Evolutionary conservation across 2,797 vertebrate species (phyloP), one percentile per base, ranked within the genome.

Genomic region (Xiphophorus birchmanni): DNA sequence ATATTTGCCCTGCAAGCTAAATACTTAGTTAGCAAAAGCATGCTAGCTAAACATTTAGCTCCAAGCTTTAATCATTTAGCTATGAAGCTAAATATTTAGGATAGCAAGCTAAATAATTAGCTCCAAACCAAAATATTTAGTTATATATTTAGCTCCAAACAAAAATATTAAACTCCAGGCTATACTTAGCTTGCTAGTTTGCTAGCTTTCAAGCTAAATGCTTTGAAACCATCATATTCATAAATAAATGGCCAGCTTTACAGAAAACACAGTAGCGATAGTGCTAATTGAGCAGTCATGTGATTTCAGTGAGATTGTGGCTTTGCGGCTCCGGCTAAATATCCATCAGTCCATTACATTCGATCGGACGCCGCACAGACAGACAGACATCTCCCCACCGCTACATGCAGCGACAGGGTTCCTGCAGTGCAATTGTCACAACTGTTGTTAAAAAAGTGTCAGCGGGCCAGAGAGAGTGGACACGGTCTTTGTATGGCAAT

Each of bases 381-480:
- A 47, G 45, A 45, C 44, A 81, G 42, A 45, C 75, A 71, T 50
- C 63, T 37, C 60, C 35, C 37, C n/a, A 77, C 80, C n/a, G 54
- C 75, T 50, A 86, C 77, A 82, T 76, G 75, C 54, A 2, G 50
- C 26, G 29, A 35, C 54, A 63, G 74, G 54, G 21, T 12, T 73
- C 60, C 84, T 82, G 15, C 67, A 67, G 75, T 9, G 29, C 83
- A 65, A 54, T 44, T 48, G 17, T 54, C n/a, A 10, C 40, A 47
- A 11, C 71, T n/a, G 75, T 86, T 83, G 35, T 80, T 8, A 74
- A 54, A 74, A 54, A 54, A 50, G 50, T 73, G 78, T 80, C 80
- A 87, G 80, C 82, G 74, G 81, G 44, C 21, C 58, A 35, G 40
- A 75, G 76, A 71, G 21, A 0, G 35, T 47, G 65, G 74, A 76